Percentiles rank a stretch among this genome's conserved stretches.
Conservation (phyloP, 1,140 invertebrate genomes). For the Orchesella cincta region DNA sequence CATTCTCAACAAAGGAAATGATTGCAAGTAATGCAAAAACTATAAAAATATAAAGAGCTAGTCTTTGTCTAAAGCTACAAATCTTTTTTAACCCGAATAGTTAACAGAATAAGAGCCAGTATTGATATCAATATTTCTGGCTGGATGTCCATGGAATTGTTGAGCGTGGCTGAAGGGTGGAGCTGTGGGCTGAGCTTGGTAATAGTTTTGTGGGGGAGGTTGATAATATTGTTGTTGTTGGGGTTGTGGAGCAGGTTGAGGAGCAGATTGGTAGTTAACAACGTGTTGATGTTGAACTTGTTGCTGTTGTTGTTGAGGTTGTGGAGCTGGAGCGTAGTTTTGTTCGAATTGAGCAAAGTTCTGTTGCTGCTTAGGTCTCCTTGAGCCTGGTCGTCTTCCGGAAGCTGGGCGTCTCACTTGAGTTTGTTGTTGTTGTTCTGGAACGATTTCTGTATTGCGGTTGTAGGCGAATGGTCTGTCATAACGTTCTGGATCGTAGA, state of each 20-base stretch:
- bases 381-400: not conserved
- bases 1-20: too few species aligned
- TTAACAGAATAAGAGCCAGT: constrained; percentile 56
- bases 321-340: constrained; percentile 48
- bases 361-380: constrained; percentile 33
- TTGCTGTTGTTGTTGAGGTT: constrained; percentile 53
- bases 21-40: too few species aligned
- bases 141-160: constrained; percentile 63
- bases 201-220: constrained; percentile 27
- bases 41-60: not conserved
- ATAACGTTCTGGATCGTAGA: constrained; percentile 69
- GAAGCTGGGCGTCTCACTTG: constrained; percentile 48
- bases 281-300: constrained; percentile 58
- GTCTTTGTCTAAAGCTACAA: not conserved
- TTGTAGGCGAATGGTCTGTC: constrained; percentile 73
- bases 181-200: constrained; percentile 53
- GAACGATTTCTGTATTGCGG: constrained; percentile 61
- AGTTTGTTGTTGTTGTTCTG: constrained; percentile 66
- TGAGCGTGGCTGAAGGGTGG: constrained; percentile 53
- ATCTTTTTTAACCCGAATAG: not conserved
- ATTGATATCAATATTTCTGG: constrained; percentile 66
- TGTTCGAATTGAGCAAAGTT: constrained; percentile 32
- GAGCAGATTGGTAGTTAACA: too few species aligned
- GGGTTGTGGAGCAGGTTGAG: constrained; percentile 39
- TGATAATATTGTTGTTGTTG: constrained; percentile 37